Percentiles rank a stretch among this genome's conserved stretches.
phyloP scores from a whole-genome alignment of 2,797 vertebrate species.

The Catharus ustulatus region DNA sequence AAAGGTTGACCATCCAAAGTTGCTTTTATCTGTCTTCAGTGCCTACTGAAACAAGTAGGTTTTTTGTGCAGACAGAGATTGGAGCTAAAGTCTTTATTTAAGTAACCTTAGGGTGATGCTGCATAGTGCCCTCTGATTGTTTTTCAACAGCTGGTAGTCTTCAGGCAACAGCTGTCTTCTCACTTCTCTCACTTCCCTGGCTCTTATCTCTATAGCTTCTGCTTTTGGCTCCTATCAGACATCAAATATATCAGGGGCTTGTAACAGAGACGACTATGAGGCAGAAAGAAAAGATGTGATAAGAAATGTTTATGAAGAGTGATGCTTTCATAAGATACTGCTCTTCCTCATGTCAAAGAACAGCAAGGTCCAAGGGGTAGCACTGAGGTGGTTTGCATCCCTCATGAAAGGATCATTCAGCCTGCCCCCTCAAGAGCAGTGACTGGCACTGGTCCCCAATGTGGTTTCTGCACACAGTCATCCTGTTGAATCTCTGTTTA shows the following conservation, averaged over 20 bases:
- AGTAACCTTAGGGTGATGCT: slow-evolving; percentile 11
- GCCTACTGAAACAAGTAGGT: neutral
- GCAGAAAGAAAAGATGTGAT: neutral
- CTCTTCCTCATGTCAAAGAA: neutral
- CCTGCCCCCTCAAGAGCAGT: neutral
- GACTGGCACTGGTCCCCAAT: neutral
- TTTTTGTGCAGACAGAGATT: neutral
- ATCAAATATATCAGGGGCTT: neutral
- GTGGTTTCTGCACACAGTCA: neutral
- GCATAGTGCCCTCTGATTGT: neutral
- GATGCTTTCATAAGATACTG: neutral
- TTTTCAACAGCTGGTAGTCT: slow-evolving; percentile 49
- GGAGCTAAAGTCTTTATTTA: slow-evolving; percentile 11
- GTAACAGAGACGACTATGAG: neutral
- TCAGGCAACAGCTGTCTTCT: slow-evolving; percentile 51
- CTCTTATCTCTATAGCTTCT: slow-evolving; percentile 61
- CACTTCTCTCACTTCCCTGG: neutral
- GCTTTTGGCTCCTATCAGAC: slow-evolving; percentile 50
- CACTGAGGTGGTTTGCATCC: neutral
- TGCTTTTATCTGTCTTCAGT: neutral
- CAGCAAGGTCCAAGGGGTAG: neutral
- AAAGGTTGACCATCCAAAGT: neutral
- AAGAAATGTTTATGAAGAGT: slow-evolving; percentile 1
- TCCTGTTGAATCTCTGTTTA: neutral
- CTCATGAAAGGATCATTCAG: neutral